Evolutionary conservation across 2,113 vertebrate genomes (phyloP).

Genomic region (Tragelaphus scriptus): DNA sequence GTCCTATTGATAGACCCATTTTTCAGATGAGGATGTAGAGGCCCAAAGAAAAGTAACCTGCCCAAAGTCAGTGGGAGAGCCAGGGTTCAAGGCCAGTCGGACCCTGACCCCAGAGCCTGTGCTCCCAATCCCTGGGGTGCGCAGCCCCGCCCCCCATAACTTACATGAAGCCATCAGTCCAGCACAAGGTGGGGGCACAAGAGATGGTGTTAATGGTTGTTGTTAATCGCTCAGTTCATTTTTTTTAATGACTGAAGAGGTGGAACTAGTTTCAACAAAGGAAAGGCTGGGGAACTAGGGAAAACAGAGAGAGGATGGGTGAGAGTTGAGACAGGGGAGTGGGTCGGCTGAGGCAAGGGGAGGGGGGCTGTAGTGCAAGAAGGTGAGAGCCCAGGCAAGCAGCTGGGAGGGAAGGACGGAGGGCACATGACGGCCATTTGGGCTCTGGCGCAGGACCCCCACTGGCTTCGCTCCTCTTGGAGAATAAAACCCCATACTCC

Average conservation of each 20-base stretch:
- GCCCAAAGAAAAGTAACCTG: not conserved
- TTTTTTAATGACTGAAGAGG: not conserved
- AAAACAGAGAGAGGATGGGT: not conserved
- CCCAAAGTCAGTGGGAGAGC: not conserved
- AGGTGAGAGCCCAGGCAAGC: not conserved
- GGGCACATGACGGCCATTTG: not conserved
- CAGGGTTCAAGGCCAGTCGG: not conserved
- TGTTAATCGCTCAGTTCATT: not conserved
- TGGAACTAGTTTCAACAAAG: not conserved
- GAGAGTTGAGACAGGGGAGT: not conserved
- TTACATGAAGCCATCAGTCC: not conserved
- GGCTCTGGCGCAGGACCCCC: rapidly evolving
- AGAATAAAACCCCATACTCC: not conserved
- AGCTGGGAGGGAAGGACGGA: not conserved
- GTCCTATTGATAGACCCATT: not conserved
- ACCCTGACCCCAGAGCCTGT: not conserved
- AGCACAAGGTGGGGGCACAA: not conserved
- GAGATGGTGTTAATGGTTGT: not conserved
- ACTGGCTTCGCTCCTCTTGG: not conserved
- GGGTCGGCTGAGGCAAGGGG: not conserved
- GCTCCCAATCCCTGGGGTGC: not conserved
- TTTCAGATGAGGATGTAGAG: not conserved
- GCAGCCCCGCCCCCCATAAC: not conserved
- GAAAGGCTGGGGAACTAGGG: not conserved
- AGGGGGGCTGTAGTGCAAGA: not conserved